phyloP scores from a whole-genome alignment of 2,888 invertebrate species.

The Cremastinae sp. region DNA sequence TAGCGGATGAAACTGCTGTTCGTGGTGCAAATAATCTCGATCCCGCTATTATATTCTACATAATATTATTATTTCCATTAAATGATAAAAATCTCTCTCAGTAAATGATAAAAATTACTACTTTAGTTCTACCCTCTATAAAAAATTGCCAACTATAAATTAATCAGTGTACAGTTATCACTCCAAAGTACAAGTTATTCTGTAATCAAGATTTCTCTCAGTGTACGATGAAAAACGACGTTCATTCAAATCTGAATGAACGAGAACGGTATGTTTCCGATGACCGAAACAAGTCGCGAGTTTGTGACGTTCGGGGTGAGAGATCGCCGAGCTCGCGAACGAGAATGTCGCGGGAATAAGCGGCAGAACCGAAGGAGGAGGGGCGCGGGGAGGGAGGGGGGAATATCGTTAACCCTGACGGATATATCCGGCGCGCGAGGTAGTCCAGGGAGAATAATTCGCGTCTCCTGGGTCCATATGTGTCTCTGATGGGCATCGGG shows the following conservation, averaged over 20 bases:
- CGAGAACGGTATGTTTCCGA: slow-evolving; percentile 9
- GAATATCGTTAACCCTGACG: slow-evolving; percentile 58
- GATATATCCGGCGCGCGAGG: slow-evolving; percentile 57
- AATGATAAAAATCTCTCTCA: too few relatives aligned
- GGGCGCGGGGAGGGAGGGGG: slow-evolving; percentile 40
- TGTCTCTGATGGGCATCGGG: slow-evolving; percentile 49
- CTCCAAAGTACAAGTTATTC: too few relatives aligned
- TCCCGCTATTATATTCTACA: too few relatives aligned
- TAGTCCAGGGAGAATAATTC: slow-evolving; percentile 21
- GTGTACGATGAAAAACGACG: background rate
- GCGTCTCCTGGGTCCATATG: slow-evolving; percentile 39
- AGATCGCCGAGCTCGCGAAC: slow-evolving; percentile 38
- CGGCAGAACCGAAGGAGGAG: slow-evolving; percentile 12
- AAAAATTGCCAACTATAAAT: too few relatives aligned
- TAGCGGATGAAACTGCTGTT: too few relatives aligned
- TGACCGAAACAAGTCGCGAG: slow-evolving; percentile 19
- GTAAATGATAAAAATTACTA: too few relatives aligned
- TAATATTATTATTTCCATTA: too few relatives aligned
- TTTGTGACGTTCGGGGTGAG: slow-evolving; percentile 19
- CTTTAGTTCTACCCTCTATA: too few relatives aligned
- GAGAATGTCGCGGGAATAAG: slow-evolving; percentile 47
- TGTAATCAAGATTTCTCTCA: background rate
- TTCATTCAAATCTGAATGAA: slow-evolving; percentile 21
- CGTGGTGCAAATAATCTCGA: too few relatives aligned
- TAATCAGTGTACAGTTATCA: too few relatives aligned